These are phyloP conservation scores for Habropoda laboriosa DNA, from an alignment of 1,140 invertebrate species.

Conservation along the genomic window DNA sequence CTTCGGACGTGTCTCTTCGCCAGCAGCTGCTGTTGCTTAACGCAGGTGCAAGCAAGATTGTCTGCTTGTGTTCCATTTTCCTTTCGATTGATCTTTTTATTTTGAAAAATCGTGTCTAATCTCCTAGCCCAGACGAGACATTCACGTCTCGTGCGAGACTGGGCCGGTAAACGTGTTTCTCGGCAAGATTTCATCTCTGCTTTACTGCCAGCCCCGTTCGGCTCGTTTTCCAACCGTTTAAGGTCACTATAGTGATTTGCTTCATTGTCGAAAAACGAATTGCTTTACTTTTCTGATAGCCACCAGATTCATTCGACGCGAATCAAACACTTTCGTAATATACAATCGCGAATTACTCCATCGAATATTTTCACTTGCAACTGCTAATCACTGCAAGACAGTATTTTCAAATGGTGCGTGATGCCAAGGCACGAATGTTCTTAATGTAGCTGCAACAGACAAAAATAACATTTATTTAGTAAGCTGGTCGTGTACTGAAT, in stretches of 20 bases:
- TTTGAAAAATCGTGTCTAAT: constrained; percentile 26
- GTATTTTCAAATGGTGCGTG: background rate
- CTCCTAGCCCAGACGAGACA: constrained; percentile 50
- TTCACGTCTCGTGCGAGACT: constrained; percentile 43
- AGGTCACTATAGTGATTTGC: background rate
- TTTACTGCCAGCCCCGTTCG: background rate
- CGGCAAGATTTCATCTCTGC: constrained; percentile 22
- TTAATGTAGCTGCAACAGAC: constrained; percentile 6
- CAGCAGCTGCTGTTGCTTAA: constrained; percentile 91
- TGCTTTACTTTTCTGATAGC: background rate
- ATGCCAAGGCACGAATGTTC: constrained; percentile 29
- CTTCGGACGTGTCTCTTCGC: constrained; percentile 84
- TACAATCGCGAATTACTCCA: constrained; percentile 19
- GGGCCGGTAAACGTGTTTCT: constrained; percentile 15
- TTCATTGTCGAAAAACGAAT: constrained; percentile 37
- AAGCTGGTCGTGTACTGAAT: background rate
- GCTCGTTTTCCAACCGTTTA: background rate
- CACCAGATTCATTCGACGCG: constrained; percentile 5
- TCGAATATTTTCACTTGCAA: background rate
- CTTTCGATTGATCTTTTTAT: background rate
- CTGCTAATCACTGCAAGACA: background rate
- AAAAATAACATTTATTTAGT: background rate
- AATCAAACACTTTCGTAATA: constrained; percentile 16
- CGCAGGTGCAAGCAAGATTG: constrained; percentile 87
- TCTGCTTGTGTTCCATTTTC: constrained; percentile 76